phyloP scores from a whole-genome alignment of 2,113 vertebrate species.

The Beaufortia kweichowensis region DNA sequence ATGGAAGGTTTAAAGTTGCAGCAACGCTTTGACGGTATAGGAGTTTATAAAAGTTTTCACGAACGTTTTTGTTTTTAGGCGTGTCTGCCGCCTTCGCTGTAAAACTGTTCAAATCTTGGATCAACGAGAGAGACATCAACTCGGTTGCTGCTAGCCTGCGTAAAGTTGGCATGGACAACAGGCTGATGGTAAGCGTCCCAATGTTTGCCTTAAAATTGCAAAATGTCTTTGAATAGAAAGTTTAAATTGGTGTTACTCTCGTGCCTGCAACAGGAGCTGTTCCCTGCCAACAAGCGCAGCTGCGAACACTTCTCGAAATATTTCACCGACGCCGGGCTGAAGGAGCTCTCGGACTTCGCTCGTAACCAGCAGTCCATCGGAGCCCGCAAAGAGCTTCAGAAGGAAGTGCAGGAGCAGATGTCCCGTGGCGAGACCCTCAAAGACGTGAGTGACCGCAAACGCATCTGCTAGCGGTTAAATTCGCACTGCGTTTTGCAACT shows the following conservation, averaged over 20 bases:
- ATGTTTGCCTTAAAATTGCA: too few species aligned
- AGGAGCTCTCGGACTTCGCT: conserved; percentile 95
- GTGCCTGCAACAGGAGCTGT: conserved; percentile 83
- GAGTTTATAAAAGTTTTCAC: fast-evolving
- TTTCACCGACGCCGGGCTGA: conserved; percentile 95
- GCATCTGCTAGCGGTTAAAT: too few species aligned
- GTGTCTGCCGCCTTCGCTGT: conserved; percentile 98
- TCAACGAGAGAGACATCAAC: conserved; percentile 98
- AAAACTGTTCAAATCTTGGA: conserved; percentile 98
- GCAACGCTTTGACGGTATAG: background rate
- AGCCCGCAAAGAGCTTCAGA: conserved; percentile 95
- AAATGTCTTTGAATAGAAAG: too few species aligned
- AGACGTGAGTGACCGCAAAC: conserved; percentile 77
- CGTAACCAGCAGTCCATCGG: conserved; percentile 96
- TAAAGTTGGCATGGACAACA: conserved; percentile 98
- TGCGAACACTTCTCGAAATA: conserved; percentile 98
- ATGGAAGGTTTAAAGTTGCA: background rate
- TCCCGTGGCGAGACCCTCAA: conserved; percentile 89
- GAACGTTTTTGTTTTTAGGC: conserved; percentile 70
- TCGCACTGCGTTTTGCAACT: too few species aligned
- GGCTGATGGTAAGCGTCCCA: conserved; percentile 93
- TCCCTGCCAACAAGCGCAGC: conserved; percentile 98
- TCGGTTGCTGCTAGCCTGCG: conserved; percentile 91
- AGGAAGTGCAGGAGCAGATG: conserved; percentile 97
- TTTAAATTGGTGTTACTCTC: too few species aligned